These are phyloP conservation scores for Ochotona princeps DNA, from an alignment of 2,113 vertebrate species.

Conservation along the genomic window DNA sequence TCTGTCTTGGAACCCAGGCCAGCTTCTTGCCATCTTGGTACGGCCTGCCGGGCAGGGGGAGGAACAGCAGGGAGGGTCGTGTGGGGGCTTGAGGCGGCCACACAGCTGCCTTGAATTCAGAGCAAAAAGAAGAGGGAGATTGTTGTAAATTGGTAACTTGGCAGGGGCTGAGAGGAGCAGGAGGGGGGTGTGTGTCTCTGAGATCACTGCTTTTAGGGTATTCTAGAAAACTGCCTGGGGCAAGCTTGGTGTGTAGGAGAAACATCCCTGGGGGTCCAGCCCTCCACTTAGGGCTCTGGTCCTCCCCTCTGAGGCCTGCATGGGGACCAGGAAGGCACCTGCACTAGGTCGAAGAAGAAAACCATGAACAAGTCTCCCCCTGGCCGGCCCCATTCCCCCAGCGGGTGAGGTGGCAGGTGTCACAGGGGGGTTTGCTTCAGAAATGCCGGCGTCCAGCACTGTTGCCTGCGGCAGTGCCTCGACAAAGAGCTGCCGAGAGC, in stretches of 20 bases:
- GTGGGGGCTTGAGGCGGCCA: background rate
- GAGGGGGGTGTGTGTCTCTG: background rate
- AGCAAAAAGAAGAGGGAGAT: background rate
- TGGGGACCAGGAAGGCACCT: too few species aligned
- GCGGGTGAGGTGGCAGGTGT: background rate
- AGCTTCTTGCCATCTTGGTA: conserved; percentile 13
- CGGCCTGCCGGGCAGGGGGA: background rate
- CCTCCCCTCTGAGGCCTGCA: background rate
- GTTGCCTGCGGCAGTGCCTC: background rate
- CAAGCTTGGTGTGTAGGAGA: background rate
- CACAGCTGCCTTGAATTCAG: conserved; percentile 23
- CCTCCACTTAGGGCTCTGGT: too few species aligned
- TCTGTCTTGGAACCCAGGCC: conserved; percentile 45
- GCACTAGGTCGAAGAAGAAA: background rate
- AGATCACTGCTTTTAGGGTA: background rate
- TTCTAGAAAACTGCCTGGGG: background rate
- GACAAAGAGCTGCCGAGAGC: background rate
- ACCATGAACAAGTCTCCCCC: too few species aligned
- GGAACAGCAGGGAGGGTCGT: background rate
- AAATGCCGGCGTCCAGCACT: background rate
- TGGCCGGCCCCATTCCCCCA: too few species aligned
- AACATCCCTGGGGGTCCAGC: background rate
- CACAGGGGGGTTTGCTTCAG: background rate
- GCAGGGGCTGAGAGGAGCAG: background rate
- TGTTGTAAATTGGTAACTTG: background rate